Percentiles rank a stretch among this genome's conserved stretches.
These are phyloP conservation scores for Acanthiza pusilla DNA, from an alignment of 2,797 vertebrate species.

Conservation along the genomic window DNA sequence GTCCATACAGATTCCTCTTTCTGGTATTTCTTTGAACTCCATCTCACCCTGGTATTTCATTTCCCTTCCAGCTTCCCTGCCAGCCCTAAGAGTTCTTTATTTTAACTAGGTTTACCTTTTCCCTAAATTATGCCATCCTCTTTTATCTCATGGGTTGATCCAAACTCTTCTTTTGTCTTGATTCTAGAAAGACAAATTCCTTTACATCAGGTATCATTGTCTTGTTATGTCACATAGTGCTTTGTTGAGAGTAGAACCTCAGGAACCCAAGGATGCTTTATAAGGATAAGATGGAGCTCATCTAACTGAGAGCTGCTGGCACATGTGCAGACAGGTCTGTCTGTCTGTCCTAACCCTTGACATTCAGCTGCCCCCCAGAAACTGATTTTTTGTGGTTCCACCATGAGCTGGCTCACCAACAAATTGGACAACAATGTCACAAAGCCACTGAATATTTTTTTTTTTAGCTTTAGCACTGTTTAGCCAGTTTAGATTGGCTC, in stretches of 20 bases:
- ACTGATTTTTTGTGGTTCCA: neutral
- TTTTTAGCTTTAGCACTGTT: neutral
- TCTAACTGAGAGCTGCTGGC: neutral
- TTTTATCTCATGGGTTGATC: neutral
- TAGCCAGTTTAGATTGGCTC: neutral
- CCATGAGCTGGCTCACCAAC: neutral
- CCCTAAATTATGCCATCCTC: neutral
- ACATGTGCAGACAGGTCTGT: accelerated
- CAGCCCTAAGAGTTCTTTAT: neutral
- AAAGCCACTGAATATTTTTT: neutral
- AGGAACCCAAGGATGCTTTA: neutral
- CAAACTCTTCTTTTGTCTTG: neutral
- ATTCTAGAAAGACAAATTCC: neutral
- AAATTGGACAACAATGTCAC: neutral
- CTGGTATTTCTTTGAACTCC: neutral
- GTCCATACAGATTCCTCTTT: neutral
- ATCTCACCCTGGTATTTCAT: neutral
- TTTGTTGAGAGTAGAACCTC: neutral
- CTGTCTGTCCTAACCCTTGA: neutral
- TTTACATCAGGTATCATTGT: neutral
- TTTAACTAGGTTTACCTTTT: neutral
- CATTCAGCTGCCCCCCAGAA: neutral
- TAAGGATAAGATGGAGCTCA: neutral
- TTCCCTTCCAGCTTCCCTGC: neutral
- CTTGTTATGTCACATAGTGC: neutral